Evolutionary conservation across 2,797 vertebrate genomes (phyloP).

Genomic region (Sebastes oblongus): DNA sequence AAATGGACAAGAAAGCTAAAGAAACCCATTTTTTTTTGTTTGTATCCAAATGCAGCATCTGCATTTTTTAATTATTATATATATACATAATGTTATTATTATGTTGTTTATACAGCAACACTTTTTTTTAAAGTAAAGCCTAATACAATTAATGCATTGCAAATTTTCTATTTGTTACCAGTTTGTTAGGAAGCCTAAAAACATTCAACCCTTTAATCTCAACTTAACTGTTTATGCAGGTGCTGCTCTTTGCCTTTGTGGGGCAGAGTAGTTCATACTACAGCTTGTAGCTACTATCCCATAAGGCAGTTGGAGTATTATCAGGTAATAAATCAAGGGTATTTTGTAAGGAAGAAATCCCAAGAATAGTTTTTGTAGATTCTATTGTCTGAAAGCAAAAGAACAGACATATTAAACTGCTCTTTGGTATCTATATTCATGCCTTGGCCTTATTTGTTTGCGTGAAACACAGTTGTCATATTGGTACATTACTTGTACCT

Average conservation of each 20-base stretch:
- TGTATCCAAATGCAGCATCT: background rate
- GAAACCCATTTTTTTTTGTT: background rate
- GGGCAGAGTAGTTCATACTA: background rate
- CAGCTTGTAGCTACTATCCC: background rate
- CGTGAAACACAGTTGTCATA: conserved; percentile 48
- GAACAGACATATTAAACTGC: conserved; percentile 37
- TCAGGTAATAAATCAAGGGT: background rate
- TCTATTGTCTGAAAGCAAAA: conserved; percentile 22
- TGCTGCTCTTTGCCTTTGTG: background rate
- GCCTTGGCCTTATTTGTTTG: conserved; percentile 41
- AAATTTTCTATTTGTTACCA: background rate
- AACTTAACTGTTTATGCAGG: background rate
- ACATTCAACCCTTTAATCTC: background rate
- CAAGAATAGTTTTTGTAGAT: conserved; percentile 1
- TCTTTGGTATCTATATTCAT: conserved; percentile 42
- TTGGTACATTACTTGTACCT: conserved; percentile 56
- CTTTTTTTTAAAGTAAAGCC: background rate
- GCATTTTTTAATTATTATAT: background rate
- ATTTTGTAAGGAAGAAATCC: conserved; percentile 16
- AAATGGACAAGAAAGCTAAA: background rate
- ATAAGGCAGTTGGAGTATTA: conserved; percentile 2
- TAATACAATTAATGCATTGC: background rate
- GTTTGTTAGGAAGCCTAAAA: background rate
- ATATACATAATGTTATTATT: background rate
- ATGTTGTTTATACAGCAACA: background rate